Percentiles rank a stretch among this genome's conserved stretches.
Conservation (phyloP, 2,113 vertebrate species). For the Aythya baeri region DNA sequence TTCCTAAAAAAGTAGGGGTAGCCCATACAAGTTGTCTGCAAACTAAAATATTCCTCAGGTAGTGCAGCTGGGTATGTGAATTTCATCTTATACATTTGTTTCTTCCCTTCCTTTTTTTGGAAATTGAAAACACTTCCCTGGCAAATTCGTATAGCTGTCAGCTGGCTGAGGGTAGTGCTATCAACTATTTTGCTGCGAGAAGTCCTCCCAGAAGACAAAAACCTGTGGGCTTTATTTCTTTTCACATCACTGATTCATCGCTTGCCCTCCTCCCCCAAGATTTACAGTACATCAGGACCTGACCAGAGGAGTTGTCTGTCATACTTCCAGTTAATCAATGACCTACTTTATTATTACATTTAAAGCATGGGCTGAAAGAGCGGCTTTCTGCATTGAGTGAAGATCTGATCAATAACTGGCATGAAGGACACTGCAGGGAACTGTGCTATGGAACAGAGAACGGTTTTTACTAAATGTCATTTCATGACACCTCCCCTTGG, state of each 20-base stretch:
- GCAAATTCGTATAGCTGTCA: not conserved
- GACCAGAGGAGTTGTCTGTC: conserved; percentile 53
- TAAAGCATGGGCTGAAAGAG: conserved; percentile 30
- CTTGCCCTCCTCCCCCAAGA: conserved; percentile 33
- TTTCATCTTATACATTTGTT: conserved; percentile 26
- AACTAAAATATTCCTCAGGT: conserved; percentile 39
- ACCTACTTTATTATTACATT: conserved; percentile 63
- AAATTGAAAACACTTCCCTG: not conserved
- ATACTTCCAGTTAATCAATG: conserved; percentile 57
- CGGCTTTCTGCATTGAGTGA: conserved; percentile 31
- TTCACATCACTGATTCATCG: conserved; percentile 30
- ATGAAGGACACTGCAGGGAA: conserved; percentile 55
- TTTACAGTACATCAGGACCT: conserved; percentile 10
- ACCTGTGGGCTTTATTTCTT: conserved; percentile 22
- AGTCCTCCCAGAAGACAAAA: conserved; percentile 40
- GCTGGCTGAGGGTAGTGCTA: not conserved
- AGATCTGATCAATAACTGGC: conserved; percentile 56
- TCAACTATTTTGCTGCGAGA: not conserved
- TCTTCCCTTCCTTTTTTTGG: conserved; percentile 30
- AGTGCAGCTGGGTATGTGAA: conserved; percentile 54
- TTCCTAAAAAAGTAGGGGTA: conserved; percentile 36
- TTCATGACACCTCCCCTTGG: conserved; percentile 44
- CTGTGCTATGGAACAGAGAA: conserved; percentile 27
- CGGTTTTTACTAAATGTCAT: conserved; percentile 67
- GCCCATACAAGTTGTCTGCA: conserved; percentile 33